A percentile compares a stretch with the other conserved stretches of the same genome.
Conservation (phyloP, 1,140 invertebrate species). For the Cydia splendana region DNA sequence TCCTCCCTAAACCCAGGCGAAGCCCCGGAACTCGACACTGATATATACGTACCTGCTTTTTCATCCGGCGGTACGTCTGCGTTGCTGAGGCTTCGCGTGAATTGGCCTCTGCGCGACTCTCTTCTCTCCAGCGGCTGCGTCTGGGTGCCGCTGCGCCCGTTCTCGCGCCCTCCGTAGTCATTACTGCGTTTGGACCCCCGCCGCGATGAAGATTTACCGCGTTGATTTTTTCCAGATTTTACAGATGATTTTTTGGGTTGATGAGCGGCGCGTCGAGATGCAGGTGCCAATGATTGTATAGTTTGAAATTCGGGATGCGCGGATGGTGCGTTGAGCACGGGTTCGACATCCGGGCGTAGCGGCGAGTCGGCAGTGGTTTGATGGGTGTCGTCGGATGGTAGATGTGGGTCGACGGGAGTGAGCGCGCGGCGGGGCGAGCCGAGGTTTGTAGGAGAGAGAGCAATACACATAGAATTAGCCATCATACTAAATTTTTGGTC, state of each 20-base stretch:
- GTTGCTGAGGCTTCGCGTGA: slow-evolving; percentile 90
- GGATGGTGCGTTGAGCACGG: slow-evolving; percentile 38
- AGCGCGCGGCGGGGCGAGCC: slow-evolving; percentile 68
- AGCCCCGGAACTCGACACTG: not conserved
- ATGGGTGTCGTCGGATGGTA: slow-evolving; percentile 59
- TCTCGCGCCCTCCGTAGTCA: slow-evolving; percentile 78
- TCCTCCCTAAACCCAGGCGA: too few relatives aligned
- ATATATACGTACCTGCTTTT: slow-evolving; percentile 85
- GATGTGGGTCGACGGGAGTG: slow-evolving; percentile 62
- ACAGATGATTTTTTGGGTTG: slow-evolving; percentile 43
- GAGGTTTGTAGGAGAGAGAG: slow-evolving; percentile 72
- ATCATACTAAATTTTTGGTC: slow-evolving; percentile 64
- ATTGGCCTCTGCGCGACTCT: slow-evolving; percentile 84
- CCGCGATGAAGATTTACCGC: slow-evolving; percentile 43
- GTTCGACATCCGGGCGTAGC: slow-evolving; percentile 35
- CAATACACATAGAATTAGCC: slow-evolving; percentile 76
- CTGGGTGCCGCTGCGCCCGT: slow-evolving; percentile 70
- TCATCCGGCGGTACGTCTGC: slow-evolving; percentile 90
- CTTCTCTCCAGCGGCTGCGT: slow-evolving; percentile 69
- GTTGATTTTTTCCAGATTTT: slow-evolving; percentile 50
- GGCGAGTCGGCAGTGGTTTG: slow-evolving; percentile 46
- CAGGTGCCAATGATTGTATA: slow-evolving; percentile 32
- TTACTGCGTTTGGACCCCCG: slow-evolving; percentile 67
- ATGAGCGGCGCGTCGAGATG: slow-evolving; percentile 14
- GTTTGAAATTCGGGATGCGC: slow-evolving; percentile 36